Base-by-base conservation (phyloP, 2,888 invertebrate genomes). In the Automeris io region DNA sequence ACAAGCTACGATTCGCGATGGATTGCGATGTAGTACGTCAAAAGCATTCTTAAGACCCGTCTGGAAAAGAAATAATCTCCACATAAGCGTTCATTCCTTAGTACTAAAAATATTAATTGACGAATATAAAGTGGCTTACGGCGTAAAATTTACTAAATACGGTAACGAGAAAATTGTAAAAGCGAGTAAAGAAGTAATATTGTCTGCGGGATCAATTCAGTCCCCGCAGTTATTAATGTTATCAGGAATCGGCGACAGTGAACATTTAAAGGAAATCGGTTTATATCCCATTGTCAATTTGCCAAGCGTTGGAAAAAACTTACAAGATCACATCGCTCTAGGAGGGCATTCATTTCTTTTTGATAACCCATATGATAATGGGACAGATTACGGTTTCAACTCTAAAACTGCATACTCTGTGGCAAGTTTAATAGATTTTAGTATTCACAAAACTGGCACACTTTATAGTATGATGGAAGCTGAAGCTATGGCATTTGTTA, bases 201-300 rank as follows among this genome's bases (percentile, higher is more conserved):
- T 98, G 24, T 92, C 95, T 11, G 95, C 95, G 0, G 98, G 97
- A 1, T 76, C 95, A 0, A 88, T 97, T 46, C 93, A 94, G 60
- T 91, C 94, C 2, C 95, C 96, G 0, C 96, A 97, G 63, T 57
- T 97, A 11, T 81, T 97, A 21, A 94, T 96, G 94, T 66, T 97
- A 26, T 95, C 95, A 1, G 97, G 97, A 0, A 88, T 96, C 7
- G 94, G 95, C 2, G 91, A 93, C 0, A 75, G 75, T 3, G 73
- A 88, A 5, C 91, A 94, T 58, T 77, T 94, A 2, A 69, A 82
- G 35, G 83, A 91, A 31, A 57, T 90, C 16, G 89, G 88, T 0
- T 90, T 93, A 31, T 80, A 89, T 12, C 85, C 91, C 0, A 68
- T 93, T 12, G 80, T 79, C 0, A 70, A 93, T 66, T 75, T 88